Conservation (phyloP, 2,113 vertebrate species). For the Monarcha castaneiventris region DNA sequence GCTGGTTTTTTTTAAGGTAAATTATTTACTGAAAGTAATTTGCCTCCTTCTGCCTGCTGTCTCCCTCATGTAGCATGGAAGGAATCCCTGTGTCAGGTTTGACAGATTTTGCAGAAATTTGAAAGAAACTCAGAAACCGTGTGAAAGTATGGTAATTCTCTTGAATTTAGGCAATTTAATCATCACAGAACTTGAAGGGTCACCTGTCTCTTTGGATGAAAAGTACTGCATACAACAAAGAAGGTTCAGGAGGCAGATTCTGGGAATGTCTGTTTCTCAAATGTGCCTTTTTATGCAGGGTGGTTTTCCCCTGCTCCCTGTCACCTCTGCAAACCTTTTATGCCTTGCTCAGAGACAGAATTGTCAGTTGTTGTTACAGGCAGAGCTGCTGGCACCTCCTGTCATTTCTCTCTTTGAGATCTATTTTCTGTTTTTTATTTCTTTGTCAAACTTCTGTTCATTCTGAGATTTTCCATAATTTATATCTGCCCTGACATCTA, state of each 20-base stretch:
- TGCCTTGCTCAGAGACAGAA: neutral
- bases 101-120: neutral
- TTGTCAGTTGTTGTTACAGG: neutral
- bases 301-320: neutral
- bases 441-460: slow-evolving; percentile 6
- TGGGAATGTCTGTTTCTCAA: neutral
- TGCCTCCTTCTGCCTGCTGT: neutral
- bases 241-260: slow-evolving; percentile 3
- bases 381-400: neutral
- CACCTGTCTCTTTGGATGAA: neutral
- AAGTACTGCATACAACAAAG: neutral
- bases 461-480: neutral
- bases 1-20: neutral
- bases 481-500: neutral
- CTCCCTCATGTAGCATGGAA: neutral
- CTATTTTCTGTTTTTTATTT: neutral
- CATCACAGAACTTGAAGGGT: slow-evolving; percentile 1
- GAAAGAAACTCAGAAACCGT: neutral
- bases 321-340: neutral
- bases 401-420: neutral
- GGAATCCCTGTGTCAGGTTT: neutral
- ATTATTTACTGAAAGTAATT: slow-evolving; percentile 6
- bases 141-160: slow-evolving; percentile 2
- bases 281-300: neutral
- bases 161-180: slow-evolving; percentile 27